Evolutionary conservation across 2,797 vertebrate species (phyloP).

Genomic region (Acipenser transmontanus): DNA sequence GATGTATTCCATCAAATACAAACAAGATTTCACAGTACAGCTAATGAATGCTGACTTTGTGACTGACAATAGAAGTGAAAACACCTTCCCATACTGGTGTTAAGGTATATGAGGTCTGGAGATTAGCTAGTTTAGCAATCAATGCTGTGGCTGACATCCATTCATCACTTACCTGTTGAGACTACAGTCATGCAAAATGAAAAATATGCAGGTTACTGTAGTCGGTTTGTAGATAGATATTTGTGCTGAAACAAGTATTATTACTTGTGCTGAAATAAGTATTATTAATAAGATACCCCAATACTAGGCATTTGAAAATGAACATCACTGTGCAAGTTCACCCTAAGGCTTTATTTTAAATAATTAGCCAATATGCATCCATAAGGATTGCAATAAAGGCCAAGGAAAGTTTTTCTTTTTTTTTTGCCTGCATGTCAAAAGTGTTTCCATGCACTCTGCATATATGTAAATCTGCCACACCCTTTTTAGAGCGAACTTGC

Average conservation of each 20-base stretch:
- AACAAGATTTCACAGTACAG: not conserved
- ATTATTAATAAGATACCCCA: not conserved
- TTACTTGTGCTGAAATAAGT: not conserved
- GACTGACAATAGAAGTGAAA: not conserved
- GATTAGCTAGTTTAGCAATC: conserved; percentile 4
- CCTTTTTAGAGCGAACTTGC: conserved; percentile 68
- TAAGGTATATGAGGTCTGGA: not conserved
- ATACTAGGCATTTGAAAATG: too few relatives aligned
- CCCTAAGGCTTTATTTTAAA: conserved; percentile 20
- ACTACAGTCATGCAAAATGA: not conserved
- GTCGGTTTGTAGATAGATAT: not conserved
- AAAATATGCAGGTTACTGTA: not conserved
- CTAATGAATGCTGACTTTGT: not conserved
- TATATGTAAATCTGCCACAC: conserved; percentile 58
- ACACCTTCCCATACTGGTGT: not conserved
- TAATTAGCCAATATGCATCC: conserved; percentile 24
- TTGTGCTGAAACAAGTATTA: not conserved
- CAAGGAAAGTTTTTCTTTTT: conserved; percentile 13
- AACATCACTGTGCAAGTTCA: not conserved
- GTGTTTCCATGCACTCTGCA: conserved; percentile 57
- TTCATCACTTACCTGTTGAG: conserved; percentile 4
- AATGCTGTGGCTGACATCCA: not conserved
- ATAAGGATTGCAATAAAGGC: conserved; percentile 26
- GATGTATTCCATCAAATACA: not conserved
- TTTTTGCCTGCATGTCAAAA: conserved; percentile 51